These are phyloP conservation scores for Hydrotaea cyrtoneurina DNA, from an alignment of 2,888 invertebrate species.

Conservation along the genomic window DNA sequence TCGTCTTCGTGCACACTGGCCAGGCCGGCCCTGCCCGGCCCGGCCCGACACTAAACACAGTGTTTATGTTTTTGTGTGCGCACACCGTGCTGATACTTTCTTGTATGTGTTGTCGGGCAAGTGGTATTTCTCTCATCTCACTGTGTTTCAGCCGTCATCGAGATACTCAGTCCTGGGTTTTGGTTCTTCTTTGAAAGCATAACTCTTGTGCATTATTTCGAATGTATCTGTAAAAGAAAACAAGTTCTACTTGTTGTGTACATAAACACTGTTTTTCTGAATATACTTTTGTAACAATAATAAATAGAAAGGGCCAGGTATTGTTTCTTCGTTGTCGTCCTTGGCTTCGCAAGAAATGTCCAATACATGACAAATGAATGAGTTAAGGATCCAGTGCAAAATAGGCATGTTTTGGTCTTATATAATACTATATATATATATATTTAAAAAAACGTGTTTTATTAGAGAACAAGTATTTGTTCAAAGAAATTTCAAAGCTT, in stretches of 20 bases:
- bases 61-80: not conserved
- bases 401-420: too few species aligned
- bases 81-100: not conserved
- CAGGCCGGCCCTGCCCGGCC: too few species aligned
- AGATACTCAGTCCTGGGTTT: not conserved
- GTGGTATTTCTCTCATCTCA: not conserved
- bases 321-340: not conserved
- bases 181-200: not conserved
- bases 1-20: not conserved
- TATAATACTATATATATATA: too few species aligned
- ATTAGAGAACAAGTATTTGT: too few species aligned
- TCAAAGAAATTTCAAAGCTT: too few species aligned
- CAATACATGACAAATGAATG: not conserved
- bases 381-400: too few species aligned
- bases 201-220: not conserved
- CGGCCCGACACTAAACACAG: too few species aligned
- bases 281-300: constrained; percentile 7
- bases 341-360: not conserved
- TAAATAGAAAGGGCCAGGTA: not conserved
- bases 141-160: not conserved
- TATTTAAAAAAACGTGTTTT: too few species aligned
- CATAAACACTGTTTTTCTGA: not conserved
- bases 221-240: not conserved
- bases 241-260: not conserved
- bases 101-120: too few species aligned